Conservation (phyloP, 2,113 vertebrate genomes). For the Dipodomys spectabilis region DNA sequence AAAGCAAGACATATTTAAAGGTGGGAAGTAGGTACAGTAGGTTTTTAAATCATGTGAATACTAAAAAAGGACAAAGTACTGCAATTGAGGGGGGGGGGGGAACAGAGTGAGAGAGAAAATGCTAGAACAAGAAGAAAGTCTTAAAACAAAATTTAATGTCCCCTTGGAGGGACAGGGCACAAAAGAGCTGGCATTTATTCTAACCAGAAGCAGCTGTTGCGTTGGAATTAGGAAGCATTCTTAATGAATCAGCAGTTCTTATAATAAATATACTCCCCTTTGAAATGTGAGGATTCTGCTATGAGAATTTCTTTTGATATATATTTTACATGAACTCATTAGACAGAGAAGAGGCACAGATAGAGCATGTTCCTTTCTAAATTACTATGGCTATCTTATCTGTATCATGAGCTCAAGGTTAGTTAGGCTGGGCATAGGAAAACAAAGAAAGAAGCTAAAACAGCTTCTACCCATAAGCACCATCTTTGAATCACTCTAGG, state of each 20-base stretch:
- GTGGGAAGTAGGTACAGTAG: conserved; percentile 2
- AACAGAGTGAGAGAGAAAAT: conserved; percentile 6
- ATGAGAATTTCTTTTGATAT: conserved; percentile 85
- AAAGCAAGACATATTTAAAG: conserved; percentile 62
- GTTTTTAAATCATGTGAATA: conserved; percentile 32
- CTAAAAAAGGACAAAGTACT: conserved; percentile 54
- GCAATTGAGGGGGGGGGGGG: background rate
- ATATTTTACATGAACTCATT: conserved; percentile 84
- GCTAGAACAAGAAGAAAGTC: conserved; percentile 48
- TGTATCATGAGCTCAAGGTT: conserved; percentile 63
- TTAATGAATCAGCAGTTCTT: conserved; percentile 85
- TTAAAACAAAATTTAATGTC: conserved; percentile 67
- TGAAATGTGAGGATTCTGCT: conserved; percentile 86
- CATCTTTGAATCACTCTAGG: background rate
- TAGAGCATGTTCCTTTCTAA: conserved; percentile 60
- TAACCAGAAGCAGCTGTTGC: conserved; percentile 83
- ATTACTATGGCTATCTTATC: conserved; percentile 69
- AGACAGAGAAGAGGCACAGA: conserved; percentile 75
- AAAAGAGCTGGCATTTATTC: conserved; percentile 76
- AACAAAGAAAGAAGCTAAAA: conserved; percentile 63
- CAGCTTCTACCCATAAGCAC: background rate
- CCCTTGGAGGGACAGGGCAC: conserved; percentile 63
- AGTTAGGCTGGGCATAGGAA: conserved; percentile 39
- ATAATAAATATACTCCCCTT: conserved; percentile 84
- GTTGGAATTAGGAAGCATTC: conserved; percentile 80